Percentiles rank a stretch among this genome's conserved stretches.
These are phyloP conservation scores for Montifringilla adamsi DNA, from an alignment of 2,113 vertebrate species.

Conservation along the genomic window DNA sequence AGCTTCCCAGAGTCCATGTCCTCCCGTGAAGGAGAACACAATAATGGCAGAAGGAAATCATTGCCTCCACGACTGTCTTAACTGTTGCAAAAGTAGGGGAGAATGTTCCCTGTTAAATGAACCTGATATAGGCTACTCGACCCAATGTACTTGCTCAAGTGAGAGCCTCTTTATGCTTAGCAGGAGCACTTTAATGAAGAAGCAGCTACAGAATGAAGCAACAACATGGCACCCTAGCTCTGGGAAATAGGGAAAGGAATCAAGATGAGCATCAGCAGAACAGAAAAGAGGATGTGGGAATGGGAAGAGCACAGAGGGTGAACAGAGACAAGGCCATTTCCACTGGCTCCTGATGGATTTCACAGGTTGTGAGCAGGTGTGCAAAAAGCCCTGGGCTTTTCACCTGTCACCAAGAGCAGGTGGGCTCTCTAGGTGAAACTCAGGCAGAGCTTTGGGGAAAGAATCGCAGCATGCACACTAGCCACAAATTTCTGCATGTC, in stretches of 20 bases:
- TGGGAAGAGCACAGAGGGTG: not conserved
- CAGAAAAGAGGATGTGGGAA: not conserved
- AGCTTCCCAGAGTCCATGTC: not conserved
- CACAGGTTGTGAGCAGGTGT: not conserved
- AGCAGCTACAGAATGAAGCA: not conserved
- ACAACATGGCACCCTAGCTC: not conserved
- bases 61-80: not conserved
- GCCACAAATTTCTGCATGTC: not conserved
- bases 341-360: not conserved
- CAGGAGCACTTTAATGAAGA: not conserved
- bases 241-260: not conserved
- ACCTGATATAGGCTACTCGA: not conserved
- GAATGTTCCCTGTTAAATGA: not conserved
- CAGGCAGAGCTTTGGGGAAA: not conserved
- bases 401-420: not conserved
- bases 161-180: not conserved
- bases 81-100: not conserved
- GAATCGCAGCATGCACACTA: not conserved
- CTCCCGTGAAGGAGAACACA: not conserved
- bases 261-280: not conserved
- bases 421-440: not conserved
- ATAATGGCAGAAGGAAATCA: not conserved
- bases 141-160: not conserved
- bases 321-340: not conserved
- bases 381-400: not conserved